A percentile compares a stretch with the other conserved stretches of the same genome.
phyloP scores from a whole-genome alignment of 2,113 vertebrate genomes.

The Anguilla rostrata region DNA sequence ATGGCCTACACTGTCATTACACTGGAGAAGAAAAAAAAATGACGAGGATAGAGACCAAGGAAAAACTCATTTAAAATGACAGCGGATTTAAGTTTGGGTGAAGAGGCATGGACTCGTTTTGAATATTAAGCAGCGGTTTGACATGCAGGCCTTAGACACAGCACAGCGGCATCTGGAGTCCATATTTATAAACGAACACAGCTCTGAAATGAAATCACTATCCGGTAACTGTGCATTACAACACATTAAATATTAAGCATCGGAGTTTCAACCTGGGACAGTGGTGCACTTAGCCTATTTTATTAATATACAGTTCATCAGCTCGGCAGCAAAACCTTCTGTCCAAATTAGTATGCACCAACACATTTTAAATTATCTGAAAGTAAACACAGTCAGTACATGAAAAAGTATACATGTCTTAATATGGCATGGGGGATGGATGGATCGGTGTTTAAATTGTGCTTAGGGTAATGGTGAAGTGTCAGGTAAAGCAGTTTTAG shows the following conservation, averaged over 20 bases:
- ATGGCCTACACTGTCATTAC: slow-evolving; percentile 21
- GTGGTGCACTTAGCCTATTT: not conserved
- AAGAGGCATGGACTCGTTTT: not conserved
- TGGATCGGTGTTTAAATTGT: not conserved
- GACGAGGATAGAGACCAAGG: not conserved
- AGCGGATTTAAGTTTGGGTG: slow-evolving; percentile 17
- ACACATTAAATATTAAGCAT: slow-evolving; percentile 11
- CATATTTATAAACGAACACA: not conserved
- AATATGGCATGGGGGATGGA: not conserved
- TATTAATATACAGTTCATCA: not conserved
- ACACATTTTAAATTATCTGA: not conserved
- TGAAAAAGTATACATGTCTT: not conserved
- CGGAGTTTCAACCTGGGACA: not conserved
- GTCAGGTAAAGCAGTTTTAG: not conserved
- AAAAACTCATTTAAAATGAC: slow-evolving; percentile 16
- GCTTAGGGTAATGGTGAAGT: not conserved
- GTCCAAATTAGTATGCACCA: not conserved
- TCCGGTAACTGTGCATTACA: slow-evolving; percentile 18
- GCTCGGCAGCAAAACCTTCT: not conserved
- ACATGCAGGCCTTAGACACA: not conserved
- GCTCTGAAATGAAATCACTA: slow-evolving; percentile 7
- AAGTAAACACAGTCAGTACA: not conserved
- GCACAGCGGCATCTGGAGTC: not conserved
- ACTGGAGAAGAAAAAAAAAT: slow-evolving; percentile 7
- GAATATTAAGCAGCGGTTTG: slow-evolving; percentile 15